Evolutionary conservation across 2,888 invertebrate genomes (phyloP), one percentile per base, ranked within the genome.

Genomic region (Hipparchia sbordonii): DNA sequence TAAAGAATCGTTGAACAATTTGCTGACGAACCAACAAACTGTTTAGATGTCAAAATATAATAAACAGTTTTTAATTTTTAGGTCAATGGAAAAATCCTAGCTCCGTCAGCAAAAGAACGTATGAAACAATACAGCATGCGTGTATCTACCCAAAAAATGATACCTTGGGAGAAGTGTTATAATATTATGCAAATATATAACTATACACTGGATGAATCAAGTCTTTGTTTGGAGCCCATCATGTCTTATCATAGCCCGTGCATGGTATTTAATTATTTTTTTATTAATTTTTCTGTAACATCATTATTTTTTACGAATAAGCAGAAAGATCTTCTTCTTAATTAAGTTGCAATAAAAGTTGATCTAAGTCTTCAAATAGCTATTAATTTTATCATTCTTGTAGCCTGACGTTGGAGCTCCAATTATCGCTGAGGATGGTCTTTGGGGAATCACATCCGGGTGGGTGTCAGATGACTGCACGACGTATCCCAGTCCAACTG

Each of bases 381-480:
- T 33, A 52, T 73, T 33, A 54, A 46, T 52, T 23, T 23, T 65
- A 13, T n/a, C 39, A n/a, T 13, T 65, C 51, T 76, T 73, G 51
- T 82, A 92, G 92, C 90, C 91, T 0, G 92, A 92, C 71, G 81
- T 83, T 8, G 93, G 93, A 13, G 91, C 92, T 0, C 93, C 92
- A 10, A 83, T 93, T n/a, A 75, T 89, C 7, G 87, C 88, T 0
- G 82, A 85, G 2, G 87, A 90, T 57, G 87, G 86, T 0, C 82
- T 93, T 0, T 92, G 91, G 91, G 93, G 92, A 67, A 85, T 92
- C 70, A 92, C 91, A 1, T 93, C 93, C 0, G 89, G 90, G 2
- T 93, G 92, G 92, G 81, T 78, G 1, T 71, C 80, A 7, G 66
- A 77, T 13, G 70, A 78, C 2, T 82, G 83, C 48, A 12, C 51